phyloP scores from a whole-genome alignment of 2,888 invertebrate genomes.

The Allolobophora icterica region DNA sequence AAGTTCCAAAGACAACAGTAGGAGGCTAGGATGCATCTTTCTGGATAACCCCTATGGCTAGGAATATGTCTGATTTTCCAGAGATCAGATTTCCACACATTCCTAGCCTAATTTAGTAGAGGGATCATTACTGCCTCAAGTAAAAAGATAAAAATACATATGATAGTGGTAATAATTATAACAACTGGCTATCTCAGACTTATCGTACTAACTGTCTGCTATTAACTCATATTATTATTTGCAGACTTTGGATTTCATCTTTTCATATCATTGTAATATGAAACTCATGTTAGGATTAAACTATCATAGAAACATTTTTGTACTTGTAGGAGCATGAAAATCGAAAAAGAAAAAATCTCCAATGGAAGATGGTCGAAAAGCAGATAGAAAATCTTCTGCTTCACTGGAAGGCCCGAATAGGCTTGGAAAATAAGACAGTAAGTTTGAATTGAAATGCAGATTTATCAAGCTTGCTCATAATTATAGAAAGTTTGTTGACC shows the following conservation, averaged over 20 bases:
- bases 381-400: conserved; percentile 66
- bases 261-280: neutral
- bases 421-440: conserved; percentile 53
- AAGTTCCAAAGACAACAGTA: neutral
- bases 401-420: conserved; percentile 67
- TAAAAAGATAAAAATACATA: neutral
- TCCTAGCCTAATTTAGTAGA: neutral
- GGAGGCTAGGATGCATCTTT: neutral
- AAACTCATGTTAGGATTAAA: neutral
- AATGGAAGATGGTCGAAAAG: conserved; percentile 64
- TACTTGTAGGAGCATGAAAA: conserved; percentile 60
- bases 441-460: neutral
- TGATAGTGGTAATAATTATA: neutral
- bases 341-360: conserved; percentile 58
- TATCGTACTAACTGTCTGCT: too few species aligned
- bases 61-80: neutral
- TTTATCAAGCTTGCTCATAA: neutral
- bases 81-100: neutral
- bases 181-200: neutral
- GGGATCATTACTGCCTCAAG: neutral
- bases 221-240: neutral
- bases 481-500: neutral
- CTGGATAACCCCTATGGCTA: neutral
- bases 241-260: neutral
- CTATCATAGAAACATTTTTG: neutral